Percentiles rank a stretch among this genome's conserved stretches.
Evolutionary conservation across 2,797 vertebrate species (phyloP).

Genomic region (Girardinus metallicus): DNA sequence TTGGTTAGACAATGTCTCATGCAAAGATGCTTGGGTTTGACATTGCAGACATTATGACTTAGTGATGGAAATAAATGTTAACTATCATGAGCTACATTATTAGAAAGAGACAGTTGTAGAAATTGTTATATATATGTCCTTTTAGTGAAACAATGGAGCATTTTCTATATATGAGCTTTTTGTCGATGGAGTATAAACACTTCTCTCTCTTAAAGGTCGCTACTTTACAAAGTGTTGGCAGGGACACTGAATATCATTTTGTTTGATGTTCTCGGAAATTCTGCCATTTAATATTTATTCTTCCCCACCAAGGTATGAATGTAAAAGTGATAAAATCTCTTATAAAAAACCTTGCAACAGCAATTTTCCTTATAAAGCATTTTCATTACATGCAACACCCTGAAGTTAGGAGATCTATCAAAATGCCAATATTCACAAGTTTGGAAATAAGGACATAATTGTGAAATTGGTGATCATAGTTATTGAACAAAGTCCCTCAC

Average conservation of each 20-base stretch:
- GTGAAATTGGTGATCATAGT: constrained; percentile 68
- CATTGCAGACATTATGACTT: not conserved
- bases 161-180: constrained; percentile 47
- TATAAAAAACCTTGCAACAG: constrained; percentile 38
- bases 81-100: not conserved
- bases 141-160: constrained; percentile 25
- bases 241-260: constrained; percentile 32
- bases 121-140: not conserved
- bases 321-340: constrained; percentile 46
- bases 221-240: constrained; percentile 34
- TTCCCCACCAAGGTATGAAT: constrained; percentile 16
- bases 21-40: not conserved
- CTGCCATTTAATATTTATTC: constrained; percentile 25
- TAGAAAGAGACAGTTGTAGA: not conserved
- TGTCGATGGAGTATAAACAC: constrained; percentile 45
- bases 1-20: not conserved
- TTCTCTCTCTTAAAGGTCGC: constrained; percentile 57
- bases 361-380: constrained; percentile 37
- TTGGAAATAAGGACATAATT: constrained; percentile 73
- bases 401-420: constrained; percentile 73
- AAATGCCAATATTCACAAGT: constrained; percentile 72
- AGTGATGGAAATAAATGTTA: not conserved
- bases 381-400: constrained; percentile 67
- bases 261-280: constrained; percentile 45
- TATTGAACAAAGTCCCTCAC: constrained; percentile 63